Evolutionary conservation across 2,797 vertebrate species (phyloP).

Genomic region (Enteromius unitaeniatus): DNA sequence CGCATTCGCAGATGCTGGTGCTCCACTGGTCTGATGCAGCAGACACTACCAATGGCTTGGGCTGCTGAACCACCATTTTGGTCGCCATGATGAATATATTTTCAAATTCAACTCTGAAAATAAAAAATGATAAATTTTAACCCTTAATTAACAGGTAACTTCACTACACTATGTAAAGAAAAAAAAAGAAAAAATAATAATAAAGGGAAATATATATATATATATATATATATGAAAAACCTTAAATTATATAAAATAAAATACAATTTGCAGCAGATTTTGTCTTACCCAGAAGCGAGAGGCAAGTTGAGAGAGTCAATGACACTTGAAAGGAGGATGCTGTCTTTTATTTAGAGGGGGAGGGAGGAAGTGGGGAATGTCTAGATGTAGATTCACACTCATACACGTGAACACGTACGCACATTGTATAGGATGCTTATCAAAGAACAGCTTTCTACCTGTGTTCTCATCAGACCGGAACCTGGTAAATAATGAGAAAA

Average conservation of each 20-base stretch:
- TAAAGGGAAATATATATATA: not conserved
- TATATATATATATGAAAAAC: too few relatives aligned
- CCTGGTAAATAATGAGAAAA: conserved; percentile 18
- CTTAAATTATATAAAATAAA: not conserved
- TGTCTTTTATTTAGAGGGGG: conserved; percentile 41
- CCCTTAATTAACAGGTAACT: not conserved
- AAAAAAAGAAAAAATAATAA: not conserved
- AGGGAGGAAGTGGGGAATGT: conserved; percentile 17
- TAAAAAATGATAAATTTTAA: not conserved
- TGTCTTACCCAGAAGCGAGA: conserved; percentile 44
- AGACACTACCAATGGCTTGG: conserved; percentile 49
- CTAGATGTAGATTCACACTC: conserved; percentile 5
- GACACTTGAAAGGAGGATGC: not conserved
- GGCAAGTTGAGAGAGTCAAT: conserved; percentile 19
- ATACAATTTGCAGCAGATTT: not conserved
- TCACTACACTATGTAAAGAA: not conserved
- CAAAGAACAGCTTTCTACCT: conserved; percentile 6
- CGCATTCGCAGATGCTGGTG: conserved; percentile 70
- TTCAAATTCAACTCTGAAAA: conserved; percentile 2
- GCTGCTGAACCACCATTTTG: conserved; percentile 66
- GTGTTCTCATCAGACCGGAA: conserved; percentile 25
- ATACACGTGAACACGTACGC: not conserved
- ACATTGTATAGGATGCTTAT: conserved; percentile 46
- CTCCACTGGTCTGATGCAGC: conserved; percentile 61
- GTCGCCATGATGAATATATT: conserved; percentile 57